phyloP scores from a whole-genome alignment of 2,797 vertebrate genomes.

The Enteromius argenteus region DNA sequence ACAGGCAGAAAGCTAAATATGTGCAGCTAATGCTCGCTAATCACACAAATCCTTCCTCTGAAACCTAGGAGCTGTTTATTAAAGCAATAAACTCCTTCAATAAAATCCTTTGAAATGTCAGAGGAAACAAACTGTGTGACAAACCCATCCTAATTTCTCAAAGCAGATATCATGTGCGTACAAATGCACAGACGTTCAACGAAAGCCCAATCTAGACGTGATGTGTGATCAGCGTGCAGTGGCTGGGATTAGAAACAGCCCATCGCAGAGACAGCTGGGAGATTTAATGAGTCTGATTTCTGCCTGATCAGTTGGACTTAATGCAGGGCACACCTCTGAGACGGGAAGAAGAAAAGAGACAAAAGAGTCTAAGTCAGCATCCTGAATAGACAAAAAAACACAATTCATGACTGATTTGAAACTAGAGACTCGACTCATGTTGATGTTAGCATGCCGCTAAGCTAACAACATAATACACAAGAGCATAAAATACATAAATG shows the following conservation, averaged over 20 bases:
- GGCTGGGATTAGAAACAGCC: constrained; percentile 56
- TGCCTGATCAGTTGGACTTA: constrained; percentile 44
- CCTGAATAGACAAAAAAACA: background rate
- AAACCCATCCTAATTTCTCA: constrained; percentile 65
- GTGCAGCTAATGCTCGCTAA: constrained; percentile 69
- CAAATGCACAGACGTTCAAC: constrained; percentile 53
- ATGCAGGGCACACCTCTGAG: constrained; percentile 30
- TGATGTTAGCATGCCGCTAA: background rate
- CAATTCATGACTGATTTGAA: background rate
- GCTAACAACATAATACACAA: background rate
- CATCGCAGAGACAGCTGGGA: constrained; percentile 40
- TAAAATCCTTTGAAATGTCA: constrained; percentile 40
- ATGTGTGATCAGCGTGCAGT: constrained; percentile 53
- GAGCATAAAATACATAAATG: background rate
- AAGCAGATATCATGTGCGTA: constrained; percentile 68
- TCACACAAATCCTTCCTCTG: constrained; percentile 64
- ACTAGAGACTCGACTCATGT: background rate
- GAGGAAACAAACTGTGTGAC: constrained; percentile 65
- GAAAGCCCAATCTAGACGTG: constrained; percentile 30
- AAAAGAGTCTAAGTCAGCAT: background rate
- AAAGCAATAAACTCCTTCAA: constrained; percentile 61
- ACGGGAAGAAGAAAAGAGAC: background rate
- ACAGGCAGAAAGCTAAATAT: constrained; percentile 57
- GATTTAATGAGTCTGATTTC: constrained; percentile 53
- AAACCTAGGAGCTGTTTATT: constrained; percentile 67